A percentile compares a stretch with the other conserved stretches of the same genome.
phyloP scores from a whole-genome alignment of 2,888 invertebrate genomes.

The Macrophya annulata region DNA sequence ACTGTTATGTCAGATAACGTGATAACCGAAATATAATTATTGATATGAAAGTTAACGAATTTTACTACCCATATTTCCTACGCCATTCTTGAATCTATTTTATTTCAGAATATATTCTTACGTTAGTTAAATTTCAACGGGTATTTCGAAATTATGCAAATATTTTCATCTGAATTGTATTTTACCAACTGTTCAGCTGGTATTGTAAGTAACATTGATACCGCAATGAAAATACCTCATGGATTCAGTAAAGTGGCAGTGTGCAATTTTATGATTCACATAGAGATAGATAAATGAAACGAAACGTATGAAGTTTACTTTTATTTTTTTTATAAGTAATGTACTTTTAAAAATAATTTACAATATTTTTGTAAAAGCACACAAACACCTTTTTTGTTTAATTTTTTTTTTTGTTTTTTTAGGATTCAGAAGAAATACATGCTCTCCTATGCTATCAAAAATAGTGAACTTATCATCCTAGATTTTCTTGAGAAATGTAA shows the following conservation, averaged over 20 bases:
- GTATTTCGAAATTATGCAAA: neutral
- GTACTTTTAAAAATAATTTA: neutral
- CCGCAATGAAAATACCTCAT: slow-evolving; percentile 10
- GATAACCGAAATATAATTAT: slow-evolving; percentile 28
- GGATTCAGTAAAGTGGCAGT: neutral
- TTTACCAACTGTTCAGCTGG: neutral
- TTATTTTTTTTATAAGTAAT: neutral
- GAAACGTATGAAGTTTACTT: neutral
- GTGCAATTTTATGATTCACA: slow-evolving; percentile 2
- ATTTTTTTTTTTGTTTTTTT: neutral
- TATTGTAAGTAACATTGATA: slow-evolving; percentile 25
- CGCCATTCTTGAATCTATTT: neutral
- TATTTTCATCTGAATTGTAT: neutral
- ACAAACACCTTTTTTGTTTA: neutral
- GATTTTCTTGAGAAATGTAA: neutral
- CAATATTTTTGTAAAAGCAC: slow-evolving; percentile 29
- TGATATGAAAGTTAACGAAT: neutral
- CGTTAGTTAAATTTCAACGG: neutral
- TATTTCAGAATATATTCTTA: neutral
- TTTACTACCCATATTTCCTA: neutral
- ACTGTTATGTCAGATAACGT: slow-evolving; percentile 12
- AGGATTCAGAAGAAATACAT: slow-evolving; percentile 1
- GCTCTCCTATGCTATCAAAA: slow-evolving; percentile 50
- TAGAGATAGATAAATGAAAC: neutral
- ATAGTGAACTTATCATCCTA: slow-evolving; percentile 43